Evolutionary conservation across 2,797 vertebrate species (phyloP).

Genomic region (Pantherophis vulpinus): DNA sequence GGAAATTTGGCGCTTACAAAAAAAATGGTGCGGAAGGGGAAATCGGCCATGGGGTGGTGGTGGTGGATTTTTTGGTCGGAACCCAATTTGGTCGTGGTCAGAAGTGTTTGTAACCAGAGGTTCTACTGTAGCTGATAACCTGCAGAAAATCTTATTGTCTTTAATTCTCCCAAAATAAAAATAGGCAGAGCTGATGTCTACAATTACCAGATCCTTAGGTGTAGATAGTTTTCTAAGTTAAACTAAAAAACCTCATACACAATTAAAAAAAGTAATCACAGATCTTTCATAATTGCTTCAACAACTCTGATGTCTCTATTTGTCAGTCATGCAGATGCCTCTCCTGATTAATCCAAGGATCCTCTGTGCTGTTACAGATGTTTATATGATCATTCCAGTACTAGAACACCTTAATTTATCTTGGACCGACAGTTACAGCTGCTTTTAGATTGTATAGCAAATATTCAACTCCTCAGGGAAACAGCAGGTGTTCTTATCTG

Average conservation of each 20-base stretch:
- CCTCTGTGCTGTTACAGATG: slow-evolving; percentile 17
- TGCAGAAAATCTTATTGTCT: neutral
- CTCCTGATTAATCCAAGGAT: neutral
- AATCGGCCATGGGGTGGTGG: too few species aligned
- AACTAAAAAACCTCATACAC: neutral
- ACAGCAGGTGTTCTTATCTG: slow-evolving; percentile 14
- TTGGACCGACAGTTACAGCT: slow-evolving; percentile 9
- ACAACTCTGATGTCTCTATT: neutral
- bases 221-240: neutral
- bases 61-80: too few species aligned
- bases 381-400: slow-evolving; percentile 23
- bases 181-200: neutral
- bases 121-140: neutral
- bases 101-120: too few species aligned
- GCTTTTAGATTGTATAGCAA: slow-evolving; percentile 7
- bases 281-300: neutral
- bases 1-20: too few species aligned
- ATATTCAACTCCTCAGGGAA: neutral
- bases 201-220: neutral
- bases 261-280: neutral
- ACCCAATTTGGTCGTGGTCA: too few species aligned
- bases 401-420: slow-evolving; percentile 1
- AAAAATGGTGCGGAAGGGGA: too few species aligned
- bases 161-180: neutral
- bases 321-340: neutral